phyloP scores from a whole-genome alignment of 1,140 invertebrate species.

The Trachymyrmex septentrionalis region DNA sequence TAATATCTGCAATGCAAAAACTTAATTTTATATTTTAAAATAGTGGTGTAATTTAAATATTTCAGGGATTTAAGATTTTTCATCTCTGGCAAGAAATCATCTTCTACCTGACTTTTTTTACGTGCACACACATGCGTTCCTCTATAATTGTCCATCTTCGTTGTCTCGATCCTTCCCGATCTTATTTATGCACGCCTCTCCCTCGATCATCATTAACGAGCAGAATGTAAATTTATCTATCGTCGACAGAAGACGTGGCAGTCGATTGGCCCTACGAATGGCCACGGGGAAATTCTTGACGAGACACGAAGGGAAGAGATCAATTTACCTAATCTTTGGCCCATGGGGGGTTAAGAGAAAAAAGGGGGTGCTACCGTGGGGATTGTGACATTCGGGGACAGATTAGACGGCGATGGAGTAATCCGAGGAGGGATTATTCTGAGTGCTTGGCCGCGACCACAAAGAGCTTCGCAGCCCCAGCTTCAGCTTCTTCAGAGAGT shows the following conservation, averaged over 20 bases:
- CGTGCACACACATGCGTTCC: not conserved
- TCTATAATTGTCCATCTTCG: slow-evolving; percentile 1
- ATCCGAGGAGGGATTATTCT: slow-evolving; percentile 88
- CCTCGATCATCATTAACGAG: slow-evolving; percentile 50
- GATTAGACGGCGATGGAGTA: slow-evolving; percentile 90
- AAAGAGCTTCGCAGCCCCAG: slow-evolving; percentile 90
- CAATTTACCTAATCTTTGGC: slow-evolving; percentile 69
- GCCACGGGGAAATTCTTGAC: slow-evolving; percentile 46
- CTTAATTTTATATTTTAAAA: not conserved
- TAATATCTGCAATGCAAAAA: slow-evolving; percentile 1
- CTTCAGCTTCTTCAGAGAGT: slow-evolving; percentile 92
- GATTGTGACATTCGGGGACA: slow-evolving; percentile 34
- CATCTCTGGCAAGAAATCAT: not conserved
- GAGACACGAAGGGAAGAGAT: slow-evolving; percentile 52
- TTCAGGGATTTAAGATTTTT: not conserved
- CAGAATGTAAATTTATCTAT: slow-evolving; percentile 67
- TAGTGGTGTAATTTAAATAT: not conserved
- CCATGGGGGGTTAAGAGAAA: slow-evolving; percentile 53
- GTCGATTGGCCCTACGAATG: slow-evolving; percentile 37
- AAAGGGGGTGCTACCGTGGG: slow-evolving; percentile 40
- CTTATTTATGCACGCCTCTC: slow-evolving; percentile 55
- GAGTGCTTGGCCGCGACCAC: slow-evolving; percentile 90
- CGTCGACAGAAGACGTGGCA: slow-evolving; percentile 62
- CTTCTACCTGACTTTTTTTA: not conserved
- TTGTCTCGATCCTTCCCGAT: slow-evolving; percentile 41